phyloP scores from a whole-genome alignment of 2,888 invertebrate genomes.

The Meiosimyza platycephala region DNA sequence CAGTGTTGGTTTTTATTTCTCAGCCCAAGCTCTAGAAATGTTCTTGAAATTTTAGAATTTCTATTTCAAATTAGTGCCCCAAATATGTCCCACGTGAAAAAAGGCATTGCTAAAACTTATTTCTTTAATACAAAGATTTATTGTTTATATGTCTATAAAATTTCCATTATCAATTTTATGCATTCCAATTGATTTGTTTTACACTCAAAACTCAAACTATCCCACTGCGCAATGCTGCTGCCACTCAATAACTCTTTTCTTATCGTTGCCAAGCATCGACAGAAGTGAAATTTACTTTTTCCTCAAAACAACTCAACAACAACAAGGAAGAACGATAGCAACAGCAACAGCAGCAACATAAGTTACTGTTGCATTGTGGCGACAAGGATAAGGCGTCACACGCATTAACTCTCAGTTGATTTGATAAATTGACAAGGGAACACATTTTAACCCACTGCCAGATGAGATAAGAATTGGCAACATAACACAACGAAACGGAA shows the following conservation, averaged over 20 bases:
- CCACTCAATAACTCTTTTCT: constrained; percentile 31
- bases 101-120: too few relatives aligned
- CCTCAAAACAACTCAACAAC: constrained; percentile 4
- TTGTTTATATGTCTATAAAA: too few relatives aligned
- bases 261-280: constrained; percentile 34
- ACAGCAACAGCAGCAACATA: constrained; percentile 6
- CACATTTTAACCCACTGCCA: constrained; percentile 38
- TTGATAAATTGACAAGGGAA: constrained; percentile 40
- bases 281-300: constrained; percentile 39
- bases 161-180: too few relatives aligned
- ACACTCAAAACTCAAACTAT: too few relatives aligned
- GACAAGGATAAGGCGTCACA: constrained; percentile 41
- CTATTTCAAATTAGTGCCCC: too few relatives aligned
- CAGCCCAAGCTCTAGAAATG: too few relatives aligned
- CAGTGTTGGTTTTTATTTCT: too few relatives aligned
- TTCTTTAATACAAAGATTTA: too few relatives aligned
- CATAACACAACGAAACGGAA: background rate
- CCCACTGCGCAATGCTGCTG: background rate
- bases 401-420: constrained; percentile 36
- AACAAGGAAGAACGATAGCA: constrained; percentile 8
- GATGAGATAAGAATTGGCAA: constrained; percentile 29
- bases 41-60: too few relatives aligned
- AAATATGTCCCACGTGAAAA: too few relatives aligned
- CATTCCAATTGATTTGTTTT: too few relatives aligned
- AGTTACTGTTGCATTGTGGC: constrained; percentile 13